A percentile compares a stretch with the other conserved stretches of the same genome.
Conservation (phyloP, 2,113 vertebrate species). For the Dinomys branickii region DNA sequence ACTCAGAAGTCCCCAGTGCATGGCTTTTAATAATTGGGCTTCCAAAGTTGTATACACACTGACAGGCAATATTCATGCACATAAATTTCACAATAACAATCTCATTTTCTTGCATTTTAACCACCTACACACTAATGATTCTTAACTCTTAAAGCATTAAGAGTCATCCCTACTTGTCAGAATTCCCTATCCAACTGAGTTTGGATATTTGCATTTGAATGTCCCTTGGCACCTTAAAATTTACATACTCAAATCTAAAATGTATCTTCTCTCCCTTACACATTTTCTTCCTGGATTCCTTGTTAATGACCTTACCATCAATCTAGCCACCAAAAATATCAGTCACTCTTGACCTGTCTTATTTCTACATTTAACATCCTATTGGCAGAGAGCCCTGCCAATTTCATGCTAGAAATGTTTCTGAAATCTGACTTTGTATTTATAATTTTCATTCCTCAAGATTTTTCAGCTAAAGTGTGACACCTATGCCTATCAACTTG, state of each 20-base stretch:
- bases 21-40: conserved; percentile 25
- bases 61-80: conserved; percentile 54
- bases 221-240: conserved; percentile 5
- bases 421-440: conserved; percentile 2
- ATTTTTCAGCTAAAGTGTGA: background rate
- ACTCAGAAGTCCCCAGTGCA: background rate
- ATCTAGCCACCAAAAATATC: background rate
- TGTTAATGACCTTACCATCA: background rate
- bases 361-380: background rate
- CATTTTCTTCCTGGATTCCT: background rate
- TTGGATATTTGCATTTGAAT: background rate
- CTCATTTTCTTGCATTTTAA: background rate
- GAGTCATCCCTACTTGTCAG: background rate
- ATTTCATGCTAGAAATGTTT: background rate
- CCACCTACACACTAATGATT: background rate
- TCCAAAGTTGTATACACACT: background rate
- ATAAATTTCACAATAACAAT: conserved; percentile 36
- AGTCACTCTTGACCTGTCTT: background rate
- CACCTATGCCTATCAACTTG: background rate
- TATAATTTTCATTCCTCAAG: background rate
- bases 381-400: background rate
- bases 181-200: background rate
- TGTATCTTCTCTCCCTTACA: background rate
- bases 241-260: conserved; percentile 25
- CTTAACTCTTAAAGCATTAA: background rate